Conservation (phyloP, 2,797 vertebrate species). For the Anableps anableps region DNA sequence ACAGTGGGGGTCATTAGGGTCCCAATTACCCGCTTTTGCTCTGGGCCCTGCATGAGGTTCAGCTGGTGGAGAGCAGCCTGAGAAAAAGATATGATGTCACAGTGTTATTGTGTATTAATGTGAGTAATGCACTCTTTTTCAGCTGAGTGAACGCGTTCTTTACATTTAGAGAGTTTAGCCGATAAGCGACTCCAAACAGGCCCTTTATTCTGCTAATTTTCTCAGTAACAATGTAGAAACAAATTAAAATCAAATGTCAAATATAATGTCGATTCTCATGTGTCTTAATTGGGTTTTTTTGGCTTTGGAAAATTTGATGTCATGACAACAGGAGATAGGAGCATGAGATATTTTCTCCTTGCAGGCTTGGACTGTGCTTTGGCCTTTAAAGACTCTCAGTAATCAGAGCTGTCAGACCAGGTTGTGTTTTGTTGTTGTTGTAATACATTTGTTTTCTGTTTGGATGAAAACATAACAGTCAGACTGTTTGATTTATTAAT, state of each 20-base stretch:
- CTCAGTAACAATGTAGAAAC: neutral
- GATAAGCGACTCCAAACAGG: neutral
- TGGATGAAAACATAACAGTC: neutral
- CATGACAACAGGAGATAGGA: neutral
- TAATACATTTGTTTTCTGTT: constrained; percentile 15
- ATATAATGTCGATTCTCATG: neutral
- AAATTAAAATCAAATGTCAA: constrained; percentile 3
- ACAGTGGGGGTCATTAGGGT: constrained; percentile 11
- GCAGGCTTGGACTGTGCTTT: constrained; percentile 1
- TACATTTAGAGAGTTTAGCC: neutral
- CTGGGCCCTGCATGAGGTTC: constrained; percentile 12
- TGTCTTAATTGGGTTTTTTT: neutral
- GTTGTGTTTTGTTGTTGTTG: constrained; percentile 15
- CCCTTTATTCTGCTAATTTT: neutral
- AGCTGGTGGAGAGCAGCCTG: constrained; percentile 18
- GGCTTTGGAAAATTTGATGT: neutral
- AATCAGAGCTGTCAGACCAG: constrained; percentile 14
- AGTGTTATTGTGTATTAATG: neutral
- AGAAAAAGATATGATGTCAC: constrained; percentile 12
- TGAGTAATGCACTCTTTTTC: constrained; percentile 9
- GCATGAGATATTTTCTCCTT: neutral
- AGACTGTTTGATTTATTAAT: constrained; percentile 1
- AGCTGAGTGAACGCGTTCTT: neutral
- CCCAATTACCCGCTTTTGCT: constrained; percentile 21
- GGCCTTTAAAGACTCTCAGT: constrained; percentile 9